Conservation (phyloP, 2,797 vertebrate species). For the Sebastes cheni region DNA sequence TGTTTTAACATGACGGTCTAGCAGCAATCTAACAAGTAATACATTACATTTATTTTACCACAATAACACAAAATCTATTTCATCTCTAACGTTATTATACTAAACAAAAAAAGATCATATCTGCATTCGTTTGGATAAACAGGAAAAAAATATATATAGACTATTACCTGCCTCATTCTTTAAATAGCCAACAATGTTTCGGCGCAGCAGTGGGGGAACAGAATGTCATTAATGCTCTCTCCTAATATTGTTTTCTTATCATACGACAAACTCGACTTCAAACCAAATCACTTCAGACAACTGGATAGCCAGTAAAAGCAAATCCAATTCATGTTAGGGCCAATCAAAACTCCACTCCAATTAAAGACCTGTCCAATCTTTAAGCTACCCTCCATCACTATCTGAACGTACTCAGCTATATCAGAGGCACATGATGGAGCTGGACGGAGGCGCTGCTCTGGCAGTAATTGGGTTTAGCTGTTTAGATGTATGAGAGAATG, state of each 20-base stretch:
- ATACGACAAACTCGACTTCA: constrained; percentile 12
- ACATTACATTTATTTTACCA: too few relatives aligned
- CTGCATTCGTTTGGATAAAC: too few relatives aligned
- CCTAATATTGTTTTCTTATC: neutral
- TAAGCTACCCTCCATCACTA: constrained; percentile 16
- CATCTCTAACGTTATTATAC: too few relatives aligned
- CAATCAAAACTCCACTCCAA: constrained; percentile 58
- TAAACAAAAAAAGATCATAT: too few relatives aligned
- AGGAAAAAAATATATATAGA: neutral
- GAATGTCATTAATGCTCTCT: neutral
- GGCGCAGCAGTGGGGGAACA: neutral
- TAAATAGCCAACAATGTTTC: neutral
- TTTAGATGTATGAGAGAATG: constrained; percentile 55
- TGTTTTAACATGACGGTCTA: too few relatives aligned
- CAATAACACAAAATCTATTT: too few relatives aligned
- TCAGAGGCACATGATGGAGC: constrained; percentile 34
- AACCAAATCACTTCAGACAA: constrained; percentile 28
- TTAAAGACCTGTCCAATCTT: constrained; percentile 50
- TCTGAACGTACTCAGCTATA: constrained; percentile 44
- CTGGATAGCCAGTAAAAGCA: constrained; percentile 14
- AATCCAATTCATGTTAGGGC: constrained; percentile 48
- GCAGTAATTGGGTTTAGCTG: constrained; percentile 68
- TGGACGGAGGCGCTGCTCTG: constrained; percentile 38
- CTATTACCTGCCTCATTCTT: neutral
- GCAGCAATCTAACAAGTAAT: too few relatives aligned